Percentiles rank a stretch among this genome's conserved stretches.
These are phyloP conservation scores for Ennomos fuscantarius DNA, from an alignment of 2,888 invertebrate genomes.

Conservation along the genomic window DNA sequence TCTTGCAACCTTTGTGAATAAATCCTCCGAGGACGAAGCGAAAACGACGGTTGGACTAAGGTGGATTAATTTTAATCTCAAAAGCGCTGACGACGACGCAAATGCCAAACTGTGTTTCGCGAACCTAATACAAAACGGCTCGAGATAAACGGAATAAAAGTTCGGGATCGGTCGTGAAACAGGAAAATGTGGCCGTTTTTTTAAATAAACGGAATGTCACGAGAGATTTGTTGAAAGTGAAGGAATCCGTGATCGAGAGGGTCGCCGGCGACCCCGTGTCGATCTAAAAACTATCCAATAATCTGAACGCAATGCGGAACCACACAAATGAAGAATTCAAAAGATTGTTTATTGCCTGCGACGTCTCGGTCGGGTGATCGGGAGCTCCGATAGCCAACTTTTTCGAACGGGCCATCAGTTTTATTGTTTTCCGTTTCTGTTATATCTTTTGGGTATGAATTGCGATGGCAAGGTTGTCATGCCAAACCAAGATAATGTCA, in stretches of 20 bases:
- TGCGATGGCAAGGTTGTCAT: conserved; percentile 16
- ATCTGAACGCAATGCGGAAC: conserved; percentile 65
- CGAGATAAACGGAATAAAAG: conserved; percentile 43
- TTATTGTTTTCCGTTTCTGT: conserved; percentile 34
- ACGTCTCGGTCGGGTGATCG: conserved; percentile 45
- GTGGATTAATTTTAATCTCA: conserved; percentile 39
- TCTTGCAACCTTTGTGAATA: conserved; percentile 51
- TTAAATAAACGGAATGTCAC: conserved; percentile 47
- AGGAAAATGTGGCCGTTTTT: conserved; percentile 36
- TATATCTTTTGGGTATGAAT: conserved; percentile 24
- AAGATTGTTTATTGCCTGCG: conserved; percentile 61
- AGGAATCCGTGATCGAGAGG: conserved; percentile 55
- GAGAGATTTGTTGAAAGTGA: conserved; percentile 54
- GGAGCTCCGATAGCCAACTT: conserved; percentile 33
- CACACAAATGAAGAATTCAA: conserved; percentile 59
- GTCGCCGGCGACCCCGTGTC: conserved; percentile 53
- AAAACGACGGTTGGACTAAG: conserved; percentile 38
- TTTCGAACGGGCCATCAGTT: conserved; percentile 37
- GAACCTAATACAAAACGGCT: conserved; percentile 20
- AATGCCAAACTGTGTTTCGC: conserved; percentile 24
- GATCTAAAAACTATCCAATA: conserved; percentile 61
- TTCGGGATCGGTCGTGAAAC: conserved; percentile 35
- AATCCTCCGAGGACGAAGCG: conserved; percentile 34
- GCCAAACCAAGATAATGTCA: conserved; percentile 19
- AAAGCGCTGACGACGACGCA: conserved; percentile 36